Percentiles rank a stretch among this genome's conserved stretches.
Conservation (phyloP, 2,113 vertebrate species). For the Nannospalax galili region DNA sequence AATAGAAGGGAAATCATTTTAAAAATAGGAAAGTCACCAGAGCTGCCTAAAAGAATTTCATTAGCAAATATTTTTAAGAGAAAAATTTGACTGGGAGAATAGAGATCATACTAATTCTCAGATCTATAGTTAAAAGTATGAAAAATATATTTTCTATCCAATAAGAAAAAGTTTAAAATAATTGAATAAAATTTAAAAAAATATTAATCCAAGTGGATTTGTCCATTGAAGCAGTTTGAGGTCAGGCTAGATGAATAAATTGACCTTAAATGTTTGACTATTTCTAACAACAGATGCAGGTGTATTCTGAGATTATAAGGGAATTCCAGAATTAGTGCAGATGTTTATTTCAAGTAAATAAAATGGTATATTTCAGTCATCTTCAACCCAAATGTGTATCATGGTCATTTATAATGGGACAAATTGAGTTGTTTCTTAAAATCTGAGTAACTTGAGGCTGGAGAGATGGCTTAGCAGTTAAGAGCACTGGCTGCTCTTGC, state of each 20-base stretch:
- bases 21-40: neutral
- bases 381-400: neutral
- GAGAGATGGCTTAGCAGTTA: no score
- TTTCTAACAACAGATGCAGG: constrained; percentile 28
- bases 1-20: neutral
- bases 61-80: constrained; percentile 12
- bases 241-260: neutral
- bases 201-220: neutral
- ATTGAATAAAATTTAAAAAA: neutral
- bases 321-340: constrained; percentile 50
- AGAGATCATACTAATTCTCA: constrained; percentile 19
- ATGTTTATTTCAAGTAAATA: neutral
- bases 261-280: constrained; percentile 26
- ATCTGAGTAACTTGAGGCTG: no score
- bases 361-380: neutral
- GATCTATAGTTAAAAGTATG: constrained; percentile 30
- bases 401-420: neutral
- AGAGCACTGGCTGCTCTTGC: no score
- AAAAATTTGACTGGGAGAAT: constrained; percentile 2
- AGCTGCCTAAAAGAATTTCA: neutral
- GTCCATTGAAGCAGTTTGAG: constrained; percentile 20
- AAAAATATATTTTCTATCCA: constrained; percentile 7
- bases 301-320: neutral
- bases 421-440: neutral
- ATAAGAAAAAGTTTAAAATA: neutral